Conservation (phyloP, 2,888 invertebrate genomes). For the Stratiomys singularior region DNA sequence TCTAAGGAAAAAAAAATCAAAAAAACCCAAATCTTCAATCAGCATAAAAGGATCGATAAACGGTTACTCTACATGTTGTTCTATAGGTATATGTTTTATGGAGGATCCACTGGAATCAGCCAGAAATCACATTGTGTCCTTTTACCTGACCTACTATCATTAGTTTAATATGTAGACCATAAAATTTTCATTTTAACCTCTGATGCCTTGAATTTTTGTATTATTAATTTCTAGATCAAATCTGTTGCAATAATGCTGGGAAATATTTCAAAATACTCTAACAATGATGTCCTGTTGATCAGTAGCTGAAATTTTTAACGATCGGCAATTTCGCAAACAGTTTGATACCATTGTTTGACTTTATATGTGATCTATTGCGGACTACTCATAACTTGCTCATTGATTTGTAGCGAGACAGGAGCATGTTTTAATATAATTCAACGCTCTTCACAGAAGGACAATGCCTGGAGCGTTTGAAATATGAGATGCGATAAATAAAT, state of each 20-base stretch:
- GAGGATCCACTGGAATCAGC: neutral
- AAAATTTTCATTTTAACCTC: slow-evolving; percentile 6
- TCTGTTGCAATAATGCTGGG: neutral
- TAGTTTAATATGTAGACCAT: slow-evolving; percentile 9
- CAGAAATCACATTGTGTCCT: neutral
- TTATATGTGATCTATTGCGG: neutral
- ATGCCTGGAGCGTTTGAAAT: too few relatives aligned
- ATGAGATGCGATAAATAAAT: too few relatives aligned
- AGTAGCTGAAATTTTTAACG: slow-evolving; percentile 29
- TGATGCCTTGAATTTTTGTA: neutral
- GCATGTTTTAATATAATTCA: too few relatives aligned
- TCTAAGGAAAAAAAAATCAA: neutral
- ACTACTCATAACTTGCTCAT: slow-evolving; percentile 10
- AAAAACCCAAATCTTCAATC: too few relatives aligned
- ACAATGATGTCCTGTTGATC: slow-evolving; percentile 44
- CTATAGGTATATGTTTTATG: neutral
- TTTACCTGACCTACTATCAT: slow-evolving; percentile 13
- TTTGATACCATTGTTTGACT: slow-evolving; percentile 42
- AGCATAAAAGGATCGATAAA: slow-evolving; percentile 13
- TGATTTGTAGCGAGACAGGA: neutral
- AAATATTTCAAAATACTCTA: slow-evolving; percentile 1
- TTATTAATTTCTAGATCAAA: neutral
- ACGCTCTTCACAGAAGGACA: too few relatives aligned
- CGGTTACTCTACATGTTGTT: neutral
- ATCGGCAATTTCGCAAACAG: slow-evolving; percentile 33